A percentile compares a stretch with the other conserved stretches of the same genome.
phyloP scores from a whole-genome alignment of 2,113 vertebrate species.

The Columbina picui region DNA sequence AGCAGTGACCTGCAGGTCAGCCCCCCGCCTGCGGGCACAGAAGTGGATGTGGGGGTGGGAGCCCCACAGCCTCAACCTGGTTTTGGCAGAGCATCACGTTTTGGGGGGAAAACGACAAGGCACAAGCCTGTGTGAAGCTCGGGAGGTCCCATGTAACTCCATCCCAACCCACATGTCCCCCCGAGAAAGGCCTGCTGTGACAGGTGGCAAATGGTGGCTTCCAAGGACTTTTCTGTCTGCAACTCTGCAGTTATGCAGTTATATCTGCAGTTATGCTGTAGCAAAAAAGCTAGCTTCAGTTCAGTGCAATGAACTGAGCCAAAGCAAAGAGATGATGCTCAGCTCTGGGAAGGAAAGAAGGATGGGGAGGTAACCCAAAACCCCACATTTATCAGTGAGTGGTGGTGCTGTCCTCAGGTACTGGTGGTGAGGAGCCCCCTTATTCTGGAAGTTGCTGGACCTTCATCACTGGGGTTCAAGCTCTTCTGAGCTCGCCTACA shows the following conservation, averaged over 20 bases:
- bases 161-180: not conserved
- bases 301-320: not conserved
- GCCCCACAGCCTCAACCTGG: not conserved
- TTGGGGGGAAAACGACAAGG: not conserved
- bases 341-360: not conserved
- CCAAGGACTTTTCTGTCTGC: not conserved
- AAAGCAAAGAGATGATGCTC: not conserved
- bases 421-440: not conserved
- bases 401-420: not conserved
- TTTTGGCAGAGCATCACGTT: not conserved
- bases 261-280: rapidly evolving
- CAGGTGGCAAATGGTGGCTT: not conserved
- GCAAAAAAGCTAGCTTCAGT: not conserved
- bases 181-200: not conserved
- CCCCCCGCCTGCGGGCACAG: rapidly evolving
- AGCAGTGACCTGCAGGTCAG: not conserved
- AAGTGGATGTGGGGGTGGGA: not conserved
- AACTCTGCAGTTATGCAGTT: no score
- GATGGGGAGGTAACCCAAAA: not conserved
- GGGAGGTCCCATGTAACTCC: rapidly evolving
- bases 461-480: not conserved
- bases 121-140: not conserved
- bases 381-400: not conserved
- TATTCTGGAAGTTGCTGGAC: not conserved
- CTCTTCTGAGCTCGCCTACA: rapidly evolving